Evolutionary conservation across 2,797 vertebrate genomes (phyloP), one percentile per base, ranked within the genome.

Genomic region (Thaleichthys pacificus): DNA sequence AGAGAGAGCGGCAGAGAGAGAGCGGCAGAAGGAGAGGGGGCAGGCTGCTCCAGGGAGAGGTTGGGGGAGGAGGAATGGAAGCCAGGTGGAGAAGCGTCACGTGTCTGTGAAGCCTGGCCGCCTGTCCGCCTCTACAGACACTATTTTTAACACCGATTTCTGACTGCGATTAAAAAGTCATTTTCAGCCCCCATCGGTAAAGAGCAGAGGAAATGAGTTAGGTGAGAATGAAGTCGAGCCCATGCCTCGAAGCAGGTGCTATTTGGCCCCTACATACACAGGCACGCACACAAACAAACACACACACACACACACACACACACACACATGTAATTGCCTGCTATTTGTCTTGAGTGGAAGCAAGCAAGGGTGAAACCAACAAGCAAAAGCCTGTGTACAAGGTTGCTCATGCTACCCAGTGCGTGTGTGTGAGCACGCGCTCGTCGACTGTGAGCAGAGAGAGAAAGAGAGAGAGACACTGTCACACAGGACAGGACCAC

Each of bases 111-210:
- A 38, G 57, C 51, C 30, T 49, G 58, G 78, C 7, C 61, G 65
- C 49, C 30, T 49, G 58, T 80, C 21, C 64, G 65, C 49, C 60
- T 58, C 21, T 17, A n/a, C 68, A 61, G 66, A 17, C 69, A 77
- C 65, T 71, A 68, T 79, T 81, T 72, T 69, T 72, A 78, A 71
- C 69, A 32, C 26, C 21, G 21, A 38, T 62, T 66, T 75, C 72
- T 66, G 67, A 64, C 69, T 61, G 68, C 71, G 73, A 77, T 87
- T 82, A 80, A 84, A 83, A 80, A 57, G 70, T 82, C 69, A 78
- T 82, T 64, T 72, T 42, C 47, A 60, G 75, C 69, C 63, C 75
- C 38, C 68, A 70, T 68, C 68, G 71, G 61, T 82, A 80, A 77
- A 80, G 76, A 79, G 74, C 71, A 54, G 49, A 75, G 71, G 73